These are phyloP conservation scores for Orchesella flavescens DNA, from an alignment of 2,888 invertebrate genomes.

Conservation along the genomic window DNA sequence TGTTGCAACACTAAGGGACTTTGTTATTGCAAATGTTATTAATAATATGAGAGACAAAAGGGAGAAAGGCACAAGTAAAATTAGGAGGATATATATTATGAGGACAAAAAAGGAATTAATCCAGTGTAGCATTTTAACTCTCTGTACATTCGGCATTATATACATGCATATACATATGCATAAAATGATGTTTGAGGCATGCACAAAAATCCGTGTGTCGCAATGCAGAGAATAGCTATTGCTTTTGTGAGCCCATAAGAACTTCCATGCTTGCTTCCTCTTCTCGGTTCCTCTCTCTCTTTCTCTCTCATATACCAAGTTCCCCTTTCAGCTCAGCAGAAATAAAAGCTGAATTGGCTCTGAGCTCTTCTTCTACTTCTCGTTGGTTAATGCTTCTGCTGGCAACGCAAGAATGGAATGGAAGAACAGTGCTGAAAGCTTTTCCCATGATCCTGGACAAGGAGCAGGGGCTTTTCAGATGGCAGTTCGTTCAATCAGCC, in stretches of 20 bases:
- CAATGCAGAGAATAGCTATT: conserved; percentile 66
- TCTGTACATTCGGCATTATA: neutral
- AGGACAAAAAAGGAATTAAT: neutral
- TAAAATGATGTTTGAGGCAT: conserved; percentile 59
- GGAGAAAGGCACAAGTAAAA: neutral
- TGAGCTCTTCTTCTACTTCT: conserved; percentile 28
- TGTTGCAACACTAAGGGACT: no score
- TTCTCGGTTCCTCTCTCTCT: neutral
- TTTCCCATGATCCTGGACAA: conserved; percentile 55
- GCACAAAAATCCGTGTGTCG: conserved; percentile 66
- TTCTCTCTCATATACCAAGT: neutral
- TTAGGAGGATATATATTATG: neutral
- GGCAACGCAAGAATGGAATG: conserved; percentile 37
- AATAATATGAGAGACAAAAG: neutral
- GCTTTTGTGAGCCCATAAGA: conserved; percentile 58
- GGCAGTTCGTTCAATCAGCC: conserved; percentile 1
- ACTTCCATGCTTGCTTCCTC: conserved; percentile 40
- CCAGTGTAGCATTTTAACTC: no score
- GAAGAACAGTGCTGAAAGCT: conserved; percentile 54
- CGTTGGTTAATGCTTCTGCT: conserved; percentile 50
- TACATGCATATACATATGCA: conserved; percentile 39
- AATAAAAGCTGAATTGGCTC: conserved; percentile 63
- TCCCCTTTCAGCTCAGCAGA: conserved; percentile 36
- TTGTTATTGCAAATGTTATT: no score
- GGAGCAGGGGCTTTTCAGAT: conserved; percentile 1